These are phyloP conservation scores for Drosophila nikananu DNA, from an alignment of 1,140 invertebrate species.

Conservation along the genomic window DNA sequence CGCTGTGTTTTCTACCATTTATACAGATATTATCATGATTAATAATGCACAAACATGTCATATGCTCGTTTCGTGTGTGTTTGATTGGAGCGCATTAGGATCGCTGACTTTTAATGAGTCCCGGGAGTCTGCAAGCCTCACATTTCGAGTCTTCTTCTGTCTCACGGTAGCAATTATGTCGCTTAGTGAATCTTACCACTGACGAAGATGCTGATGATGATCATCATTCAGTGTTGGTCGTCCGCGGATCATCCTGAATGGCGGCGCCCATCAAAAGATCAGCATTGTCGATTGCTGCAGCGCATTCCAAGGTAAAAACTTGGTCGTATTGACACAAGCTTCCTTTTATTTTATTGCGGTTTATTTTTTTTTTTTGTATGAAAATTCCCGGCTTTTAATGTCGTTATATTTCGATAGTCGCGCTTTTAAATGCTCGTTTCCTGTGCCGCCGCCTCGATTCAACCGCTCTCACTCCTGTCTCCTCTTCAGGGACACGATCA, in stretches of 20 bases:
- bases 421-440: conserved; percentile 81
- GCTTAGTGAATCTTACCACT: conserved; percentile 70
- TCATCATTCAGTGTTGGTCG: conserved; percentile 9
- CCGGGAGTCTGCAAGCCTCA: conserved; percentile 31
- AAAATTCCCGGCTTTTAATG: conserved; percentile 47
- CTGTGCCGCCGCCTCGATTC: conserved; percentile 63
- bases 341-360: conserved; percentile 39
- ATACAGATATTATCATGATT: conserved; percentile 85
- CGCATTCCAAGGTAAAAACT: conserved; percentile 71
- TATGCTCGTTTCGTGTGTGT: conserved; percentile 84
- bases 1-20: conserved; percentile 79
- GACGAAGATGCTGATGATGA: conserved; percentile 60
- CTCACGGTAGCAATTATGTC: conserved; percentile 83
- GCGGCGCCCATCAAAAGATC: conserved; percentile 80
- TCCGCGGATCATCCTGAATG: conserved; percentile 33
- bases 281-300: conserved; percentile 44
- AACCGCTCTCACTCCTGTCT: not conserved
- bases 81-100: conserved; percentile 84
- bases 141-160: conserved; percentile 18
- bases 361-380: conserved; percentile 40
- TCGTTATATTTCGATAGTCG: conserved; percentile 82
- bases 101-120: conserved; percentile 66
- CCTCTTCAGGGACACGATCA: conserved; percentile 76
- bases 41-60: conserved; percentile 84
- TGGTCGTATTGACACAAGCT: conserved; percentile 78